Conservation (phyloP, 2,888 invertebrate genomes). For the Eupithecia subfuscata region DNA sequence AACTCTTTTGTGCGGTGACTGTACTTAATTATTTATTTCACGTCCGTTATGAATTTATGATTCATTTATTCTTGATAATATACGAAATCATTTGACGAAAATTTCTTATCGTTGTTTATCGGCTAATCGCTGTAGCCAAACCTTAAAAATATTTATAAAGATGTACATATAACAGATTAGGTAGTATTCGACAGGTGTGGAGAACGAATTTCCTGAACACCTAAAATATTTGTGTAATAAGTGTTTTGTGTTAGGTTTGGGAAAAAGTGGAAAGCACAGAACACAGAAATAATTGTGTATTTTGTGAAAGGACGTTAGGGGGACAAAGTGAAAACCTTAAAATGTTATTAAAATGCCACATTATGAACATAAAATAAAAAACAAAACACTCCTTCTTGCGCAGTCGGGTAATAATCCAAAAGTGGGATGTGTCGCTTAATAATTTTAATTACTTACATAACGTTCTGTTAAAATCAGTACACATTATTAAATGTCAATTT, state of each 20-base stretch:
- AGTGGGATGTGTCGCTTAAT: background rate
- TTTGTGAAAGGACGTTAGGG: background rate
- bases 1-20: background rate
- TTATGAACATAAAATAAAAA: background rate
- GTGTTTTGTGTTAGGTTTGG: background rate
- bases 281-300: background rate
- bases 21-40: background rate
- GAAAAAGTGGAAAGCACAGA: background rate
- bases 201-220: background rate
- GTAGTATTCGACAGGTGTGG: background rate
- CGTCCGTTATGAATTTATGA: background rate
- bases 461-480: background rate
- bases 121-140: background rate
- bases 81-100: background rate
- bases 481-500: background rate
- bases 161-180: background rate
- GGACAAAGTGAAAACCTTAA: background rate
- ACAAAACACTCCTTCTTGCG: background rate
- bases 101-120: slow-evolving; percentile 6
- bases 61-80: slow-evolving; percentile 2
- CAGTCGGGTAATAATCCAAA: background rate
- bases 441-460: background rate
- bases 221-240: background rate
- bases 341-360: background rate
- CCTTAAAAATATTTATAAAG: background rate